Conservation (phyloP, 2,113 vertebrate genomes). For the Albula glossodonta region DNA sequence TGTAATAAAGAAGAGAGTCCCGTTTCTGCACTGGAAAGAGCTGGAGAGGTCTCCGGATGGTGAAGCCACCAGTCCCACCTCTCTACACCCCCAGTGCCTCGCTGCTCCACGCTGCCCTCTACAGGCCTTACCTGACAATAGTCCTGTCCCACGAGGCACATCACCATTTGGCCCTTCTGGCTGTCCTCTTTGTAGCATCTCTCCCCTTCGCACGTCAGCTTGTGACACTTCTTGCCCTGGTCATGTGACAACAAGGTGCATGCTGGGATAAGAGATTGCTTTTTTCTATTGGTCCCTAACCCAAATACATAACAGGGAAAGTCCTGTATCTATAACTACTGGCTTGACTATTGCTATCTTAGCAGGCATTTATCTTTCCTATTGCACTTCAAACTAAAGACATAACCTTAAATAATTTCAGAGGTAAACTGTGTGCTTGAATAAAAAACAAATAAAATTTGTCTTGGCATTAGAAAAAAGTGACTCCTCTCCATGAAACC, state of each 20-base stretch:
- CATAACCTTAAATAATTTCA: too few species aligned
- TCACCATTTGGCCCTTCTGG: accelerated
- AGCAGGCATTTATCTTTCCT: too few species aligned
- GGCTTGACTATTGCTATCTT: too few species aligned
- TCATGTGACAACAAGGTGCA: constrained; percentile 9
- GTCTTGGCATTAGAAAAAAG: too few species aligned
- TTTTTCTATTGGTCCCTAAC: too few species aligned
- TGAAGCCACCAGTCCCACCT: background rate
- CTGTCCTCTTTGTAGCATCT: constrained; percentile 66
- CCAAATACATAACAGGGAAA: background rate
- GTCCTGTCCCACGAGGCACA: constrained; percentile 51
- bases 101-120: background rate
- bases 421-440: too few species aligned
- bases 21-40: too few species aligned
- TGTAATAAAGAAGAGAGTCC: too few species aligned
- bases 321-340: too few species aligned
- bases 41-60: too few species aligned
- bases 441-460: too few species aligned
- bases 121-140: constrained; percentile 73
- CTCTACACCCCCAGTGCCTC: background rate
- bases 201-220: constrained; percentile 47
- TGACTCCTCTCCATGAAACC: background rate
- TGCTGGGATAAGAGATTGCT: background rate
- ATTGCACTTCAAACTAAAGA: too few species aligned
- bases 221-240: constrained; percentile 72